Evolutionary conservation across 2,113 vertebrate species (phyloP).

Genomic region (Oryzias woworae): DNA sequence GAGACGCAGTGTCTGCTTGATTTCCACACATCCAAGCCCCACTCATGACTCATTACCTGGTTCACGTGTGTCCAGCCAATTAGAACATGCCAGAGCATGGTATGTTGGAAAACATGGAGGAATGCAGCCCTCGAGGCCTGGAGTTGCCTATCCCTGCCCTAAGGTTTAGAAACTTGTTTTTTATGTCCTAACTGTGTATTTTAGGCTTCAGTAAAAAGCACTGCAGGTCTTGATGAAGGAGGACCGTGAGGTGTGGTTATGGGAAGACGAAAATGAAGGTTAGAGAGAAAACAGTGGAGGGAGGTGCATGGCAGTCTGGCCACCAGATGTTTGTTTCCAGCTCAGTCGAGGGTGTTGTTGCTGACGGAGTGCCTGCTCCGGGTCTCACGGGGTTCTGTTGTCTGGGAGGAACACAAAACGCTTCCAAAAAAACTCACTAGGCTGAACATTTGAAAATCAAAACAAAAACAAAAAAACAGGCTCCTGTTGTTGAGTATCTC

Average conservation of each 20-base stretch:
- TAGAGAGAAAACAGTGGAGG: conserved; percentile 35
- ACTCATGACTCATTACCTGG: too few relatives aligned
- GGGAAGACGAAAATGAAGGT: conserved; percentile 36
- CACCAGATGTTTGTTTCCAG: conserved; percentile 63
- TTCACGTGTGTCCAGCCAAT: too few relatives aligned
- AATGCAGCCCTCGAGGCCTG: too few relatives aligned
- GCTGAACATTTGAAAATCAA: neutral
- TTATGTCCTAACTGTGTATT: conserved; percentile 34
- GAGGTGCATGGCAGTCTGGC: conserved; percentile 47
- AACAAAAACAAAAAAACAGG: neutral
- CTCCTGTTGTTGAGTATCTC: conserved; percentile 2
- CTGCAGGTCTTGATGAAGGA: conserved; percentile 19
- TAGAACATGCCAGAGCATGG: too few relatives aligned
- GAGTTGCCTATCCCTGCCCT: too few relatives aligned
- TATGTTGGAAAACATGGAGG: too few relatives aligned
- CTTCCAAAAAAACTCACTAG: conserved; percentile 17
- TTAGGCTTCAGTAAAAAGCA: conserved; percentile 22
- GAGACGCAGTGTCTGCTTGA: too few relatives aligned
- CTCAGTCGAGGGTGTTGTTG: conserved; percentile 54
- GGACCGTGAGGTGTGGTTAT: conserved; percentile 43
- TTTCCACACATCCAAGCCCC: too few relatives aligned
- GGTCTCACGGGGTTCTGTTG: conserved; percentile 52
- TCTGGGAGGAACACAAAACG: conserved; percentile 27
- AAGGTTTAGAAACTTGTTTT: neutral
- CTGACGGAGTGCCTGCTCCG: conserved; percentile 32